Percentiles rank a stretch among this genome's conserved stretches.
These are phyloP conservation scores for Philopotamus ludificatus DNA, from an alignment of 1,140 invertebrate genomes.

Conservation along the genomic window DNA sequence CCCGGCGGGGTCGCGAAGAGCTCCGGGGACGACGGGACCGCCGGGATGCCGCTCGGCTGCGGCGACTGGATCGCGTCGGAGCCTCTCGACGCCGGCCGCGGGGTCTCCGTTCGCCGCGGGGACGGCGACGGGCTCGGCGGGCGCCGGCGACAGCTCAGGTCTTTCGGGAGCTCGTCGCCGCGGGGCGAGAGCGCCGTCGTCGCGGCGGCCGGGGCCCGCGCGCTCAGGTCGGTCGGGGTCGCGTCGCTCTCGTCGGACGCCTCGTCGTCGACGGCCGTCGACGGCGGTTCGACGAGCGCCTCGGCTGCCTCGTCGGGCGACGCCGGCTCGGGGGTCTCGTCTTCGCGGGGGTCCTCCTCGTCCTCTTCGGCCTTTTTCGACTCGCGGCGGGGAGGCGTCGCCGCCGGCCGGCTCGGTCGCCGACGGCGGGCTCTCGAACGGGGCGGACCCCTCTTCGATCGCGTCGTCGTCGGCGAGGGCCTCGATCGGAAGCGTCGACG, in stretches of 20 bases:
- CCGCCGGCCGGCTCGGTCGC: neutral
- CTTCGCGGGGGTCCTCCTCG: neutral
- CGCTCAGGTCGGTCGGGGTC: constrained; percentile 54
- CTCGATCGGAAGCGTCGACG: neutral
- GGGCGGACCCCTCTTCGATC: constrained; percentile 32
- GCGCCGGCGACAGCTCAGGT: constrained; percentile 57
- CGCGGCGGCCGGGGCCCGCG: constrained; percentile 47
- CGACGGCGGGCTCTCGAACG: neutral
- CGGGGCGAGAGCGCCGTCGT: constrained; percentile 50
- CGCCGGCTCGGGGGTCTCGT: constrained; percentile 30
- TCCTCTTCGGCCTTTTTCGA: constrained; percentile 2
- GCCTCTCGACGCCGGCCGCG: constrained; percentile 59
- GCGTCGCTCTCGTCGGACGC: constrained; percentile 44
- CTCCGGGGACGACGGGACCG: constrained; percentile 61
- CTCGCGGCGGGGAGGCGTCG: constrained; percentile 1
- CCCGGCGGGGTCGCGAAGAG: constrained; percentile 54
- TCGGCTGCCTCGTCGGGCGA: constrained; percentile 15
- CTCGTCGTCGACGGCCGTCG: constrained; percentile 12
- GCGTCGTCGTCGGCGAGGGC: neutral
- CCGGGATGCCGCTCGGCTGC: constrained; percentile 65
- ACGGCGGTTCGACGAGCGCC: constrained; percentile 43
- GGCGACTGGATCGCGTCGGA: constrained; percentile 65
- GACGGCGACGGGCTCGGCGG: constrained; percentile 50
- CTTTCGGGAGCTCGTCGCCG: constrained; percentile 59
- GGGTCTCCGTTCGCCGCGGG: constrained; percentile 49